These are phyloP conservation scores for Myotis planiceps DNA, from an alignment of 2,797 vertebrate genomes.

Conservation along the genomic window DNA sequence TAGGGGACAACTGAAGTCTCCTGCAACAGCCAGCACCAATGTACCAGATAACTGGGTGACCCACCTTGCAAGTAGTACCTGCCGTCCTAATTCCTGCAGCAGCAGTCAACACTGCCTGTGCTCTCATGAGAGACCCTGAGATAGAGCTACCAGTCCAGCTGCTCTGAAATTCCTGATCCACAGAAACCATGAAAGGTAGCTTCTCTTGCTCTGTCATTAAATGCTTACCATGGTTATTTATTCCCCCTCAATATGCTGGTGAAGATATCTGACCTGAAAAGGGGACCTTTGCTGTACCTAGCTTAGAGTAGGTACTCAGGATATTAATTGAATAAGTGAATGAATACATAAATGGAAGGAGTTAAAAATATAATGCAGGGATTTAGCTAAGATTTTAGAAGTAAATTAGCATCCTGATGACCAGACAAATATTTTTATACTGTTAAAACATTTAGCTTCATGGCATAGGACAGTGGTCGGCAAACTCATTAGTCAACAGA, in stretches of 20 bases:
- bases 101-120: neutral
- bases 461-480: neutral
- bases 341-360: neutral
- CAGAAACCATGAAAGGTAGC: neutral
- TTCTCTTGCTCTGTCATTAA: neutral
- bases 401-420: neutral
- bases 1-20: neutral
- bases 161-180: neutral
- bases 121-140: neutral
- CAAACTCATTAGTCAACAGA: no score
- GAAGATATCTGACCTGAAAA: neutral
- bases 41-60: neutral
- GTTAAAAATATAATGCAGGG: neutral
- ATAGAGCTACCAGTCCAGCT: neutral
- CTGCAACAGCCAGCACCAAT: neutral
- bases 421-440: slow-evolving; percentile 7
- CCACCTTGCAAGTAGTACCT: neutral
- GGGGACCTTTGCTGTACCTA: neutral
- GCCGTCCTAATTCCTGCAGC: neutral
- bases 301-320: neutral
- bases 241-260: neutral
- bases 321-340: neutral
- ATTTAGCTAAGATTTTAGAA: slow-evolving; percentile 17
- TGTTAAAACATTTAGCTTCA: neutral
- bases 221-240: neutral